phyloP scores from a whole-genome alignment of 2,113 vertebrate species.

The Ariopsis seemanni region DNA sequence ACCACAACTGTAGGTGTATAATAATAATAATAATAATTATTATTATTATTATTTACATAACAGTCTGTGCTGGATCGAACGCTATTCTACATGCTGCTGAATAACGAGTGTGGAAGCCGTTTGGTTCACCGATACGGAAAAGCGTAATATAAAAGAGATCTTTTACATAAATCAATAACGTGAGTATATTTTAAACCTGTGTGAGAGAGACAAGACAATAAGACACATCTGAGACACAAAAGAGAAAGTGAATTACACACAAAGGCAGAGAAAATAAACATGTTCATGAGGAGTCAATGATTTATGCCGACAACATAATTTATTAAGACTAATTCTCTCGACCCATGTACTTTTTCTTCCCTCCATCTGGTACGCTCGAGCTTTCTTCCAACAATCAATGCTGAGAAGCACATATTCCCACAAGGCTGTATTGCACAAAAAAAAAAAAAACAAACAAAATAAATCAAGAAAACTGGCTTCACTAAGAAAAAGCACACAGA shows the following conservation, averaged over 20 bases:
- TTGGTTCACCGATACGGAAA: background rate
- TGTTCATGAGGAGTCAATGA: background rate
- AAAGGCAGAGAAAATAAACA: background rate
- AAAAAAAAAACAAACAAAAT: background rate
- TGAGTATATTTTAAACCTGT: background rate
- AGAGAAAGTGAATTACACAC: background rate
- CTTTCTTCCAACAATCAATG: background rate
- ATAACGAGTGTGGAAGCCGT: background rate
- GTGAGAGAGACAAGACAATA: background rate
- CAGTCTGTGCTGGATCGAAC: background rate
- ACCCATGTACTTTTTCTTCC: background rate
- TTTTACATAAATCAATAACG: background rate
- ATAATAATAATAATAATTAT: too few relatives aligned
- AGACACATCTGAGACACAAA: background rate
- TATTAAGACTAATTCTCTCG: background rate
- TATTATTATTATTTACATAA: too few relatives aligned
- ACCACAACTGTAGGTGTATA: too few relatives aligned
- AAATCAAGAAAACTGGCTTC: background rate
- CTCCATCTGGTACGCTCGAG: background rate
- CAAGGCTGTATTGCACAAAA: background rate
- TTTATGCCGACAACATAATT: background rate
- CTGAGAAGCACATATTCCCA: background rate
- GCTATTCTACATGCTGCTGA: background rate
- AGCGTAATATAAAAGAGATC: background rate
- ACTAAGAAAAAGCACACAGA: slow-evolving; percentile 12